Percentiles rank a stretch among this genome's conserved stretches.
Evolutionary conservation across 2,888 invertebrate species (phyloP).

Genomic region (Monoplex corrugatus): DNA sequence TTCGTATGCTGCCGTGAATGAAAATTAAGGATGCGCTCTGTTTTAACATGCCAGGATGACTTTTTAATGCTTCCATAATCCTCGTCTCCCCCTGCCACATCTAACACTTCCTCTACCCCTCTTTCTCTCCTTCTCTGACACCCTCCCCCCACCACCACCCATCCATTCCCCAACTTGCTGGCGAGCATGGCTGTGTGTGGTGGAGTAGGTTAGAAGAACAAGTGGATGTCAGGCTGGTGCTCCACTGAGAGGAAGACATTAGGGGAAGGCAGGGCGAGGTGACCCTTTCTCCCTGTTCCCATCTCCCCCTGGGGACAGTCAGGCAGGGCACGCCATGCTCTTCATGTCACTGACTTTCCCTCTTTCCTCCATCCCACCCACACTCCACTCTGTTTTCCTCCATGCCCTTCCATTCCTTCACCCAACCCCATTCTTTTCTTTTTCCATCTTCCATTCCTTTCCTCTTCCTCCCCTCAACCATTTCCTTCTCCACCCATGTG

Average conservation of each 20-base stretch:
- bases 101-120: background rate
- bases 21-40: slow-evolving; percentile 41
- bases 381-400: background rate
- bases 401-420: background rate
- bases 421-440: background rate
- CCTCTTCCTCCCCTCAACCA: too few relatives aligned
- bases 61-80: slow-evolving; percentile 19
- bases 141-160: background rate
- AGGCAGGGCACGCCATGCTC: background rate
- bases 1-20: slow-evolving; percentile 43
- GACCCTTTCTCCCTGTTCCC: background rate
- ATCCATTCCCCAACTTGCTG: background rate
- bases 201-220: slow-evolving; percentile 46
- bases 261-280: background rate
- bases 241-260: background rate
- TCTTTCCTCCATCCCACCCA: background rate
- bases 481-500: too few relatives aligned
- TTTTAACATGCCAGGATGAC: slow-evolving; percentile 36
- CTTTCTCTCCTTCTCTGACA: background rate
- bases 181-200: background rate
- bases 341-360: background rate
- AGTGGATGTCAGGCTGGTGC: background rate
- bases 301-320: background rate
- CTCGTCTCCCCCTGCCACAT: background rate
- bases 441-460: background rate